Evolutionary conservation across 2,797 vertebrate species (phyloP).

Genomic region (Phataginus tetradactyla): DNA sequence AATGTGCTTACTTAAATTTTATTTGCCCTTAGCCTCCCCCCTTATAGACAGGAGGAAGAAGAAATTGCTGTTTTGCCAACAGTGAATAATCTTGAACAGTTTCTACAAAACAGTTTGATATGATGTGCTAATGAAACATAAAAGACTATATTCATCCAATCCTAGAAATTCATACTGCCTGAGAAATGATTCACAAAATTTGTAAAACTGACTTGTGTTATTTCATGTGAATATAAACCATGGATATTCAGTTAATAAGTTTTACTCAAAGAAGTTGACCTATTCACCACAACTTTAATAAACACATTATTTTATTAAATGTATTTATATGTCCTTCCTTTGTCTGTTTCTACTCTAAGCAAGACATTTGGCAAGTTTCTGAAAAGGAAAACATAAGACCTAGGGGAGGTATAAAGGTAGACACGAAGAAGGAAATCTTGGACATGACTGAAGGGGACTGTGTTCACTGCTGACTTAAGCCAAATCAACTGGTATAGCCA

Average conservation of each 20-base stretch:
- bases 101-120: background rate
- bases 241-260: background rate
- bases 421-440: background rate
- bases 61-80: background rate
- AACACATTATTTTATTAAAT: background rate
- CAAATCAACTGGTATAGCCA: background rate
- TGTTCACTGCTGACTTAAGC: background rate
- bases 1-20: background rate
- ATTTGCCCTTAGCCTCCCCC: background rate
- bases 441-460: background rate
- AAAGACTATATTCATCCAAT: background rate
- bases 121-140: background rate
- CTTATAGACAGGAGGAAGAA: background rate
- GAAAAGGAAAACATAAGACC: background rate
- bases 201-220: background rate
- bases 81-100: background rate
- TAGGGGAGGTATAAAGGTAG: background rate
- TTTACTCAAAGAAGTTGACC: background rate
- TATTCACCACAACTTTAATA: background rate
- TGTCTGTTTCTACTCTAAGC: slow-evolving; percentile 32
- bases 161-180: background rate
- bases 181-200: background rate
- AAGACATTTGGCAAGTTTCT: background rate
- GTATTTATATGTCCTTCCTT: background rate
- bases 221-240: background rate